These are phyloP conservation scores for Rana temporaria DNA, from an alignment of 2,113 vertebrate species.

Conservation along the genomic window DNA sequence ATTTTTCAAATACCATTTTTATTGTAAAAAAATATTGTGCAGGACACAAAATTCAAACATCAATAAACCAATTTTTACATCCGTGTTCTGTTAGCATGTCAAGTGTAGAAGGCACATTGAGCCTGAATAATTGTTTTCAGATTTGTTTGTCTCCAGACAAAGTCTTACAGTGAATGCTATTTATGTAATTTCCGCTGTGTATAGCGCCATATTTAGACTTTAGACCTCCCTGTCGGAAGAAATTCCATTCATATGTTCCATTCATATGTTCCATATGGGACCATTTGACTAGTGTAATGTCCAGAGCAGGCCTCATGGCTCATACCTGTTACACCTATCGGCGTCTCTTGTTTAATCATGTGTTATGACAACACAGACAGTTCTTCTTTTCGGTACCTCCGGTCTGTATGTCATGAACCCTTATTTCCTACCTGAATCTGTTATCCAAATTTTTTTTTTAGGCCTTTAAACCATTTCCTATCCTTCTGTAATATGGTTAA, in stretches of 20 bases:
- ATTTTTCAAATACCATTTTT: background rate
- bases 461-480: no score
- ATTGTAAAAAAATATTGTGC: conserved; percentile 38
- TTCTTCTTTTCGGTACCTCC: no score
- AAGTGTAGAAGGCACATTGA: background rate
- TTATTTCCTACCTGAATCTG: no score
- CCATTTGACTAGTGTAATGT: no score
- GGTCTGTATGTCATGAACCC: no score
- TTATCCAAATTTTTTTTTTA: no score
- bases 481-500: no score
- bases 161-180: background rate
- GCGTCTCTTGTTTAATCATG: no score
- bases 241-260: background rate
- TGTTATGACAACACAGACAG: no score
- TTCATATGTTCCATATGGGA: no score
- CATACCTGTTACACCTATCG: no score
- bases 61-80: conserved; percentile 7
- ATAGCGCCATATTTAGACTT: background rate
- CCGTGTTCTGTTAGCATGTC: conserved; percentile 8
- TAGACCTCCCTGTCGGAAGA: background rate
- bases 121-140: background rate
- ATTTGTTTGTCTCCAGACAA: background rate
- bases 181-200: background rate
- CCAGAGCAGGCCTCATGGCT: no score
- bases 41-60: conserved; percentile 8